phyloP scores from a whole-genome alignment of 92 coral and sea anemone species.

The Muricea muricata region DNA sequence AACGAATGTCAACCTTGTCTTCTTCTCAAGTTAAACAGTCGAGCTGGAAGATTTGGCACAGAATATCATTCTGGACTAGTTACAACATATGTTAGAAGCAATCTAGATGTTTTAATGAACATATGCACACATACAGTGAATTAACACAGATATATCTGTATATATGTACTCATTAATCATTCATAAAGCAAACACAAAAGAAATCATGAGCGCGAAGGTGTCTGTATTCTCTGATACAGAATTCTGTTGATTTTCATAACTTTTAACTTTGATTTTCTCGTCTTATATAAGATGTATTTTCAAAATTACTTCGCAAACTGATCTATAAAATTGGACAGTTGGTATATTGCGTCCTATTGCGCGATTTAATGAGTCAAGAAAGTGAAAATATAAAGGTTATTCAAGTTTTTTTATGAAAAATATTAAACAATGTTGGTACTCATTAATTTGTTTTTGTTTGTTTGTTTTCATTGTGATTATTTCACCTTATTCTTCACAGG shows the following conservation, averaged over 20 bases:
- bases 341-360: conserved; percentile 63
- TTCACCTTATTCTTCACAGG: conserved; percentile 46
- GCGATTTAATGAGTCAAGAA: conserved; percentile 67
- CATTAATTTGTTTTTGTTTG: neutral
- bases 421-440: too few species aligned
- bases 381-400: conserved; percentile 76
- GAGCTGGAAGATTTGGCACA: conserved; percentile 95
- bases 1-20: conserved; percentile 55
- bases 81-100: conserved; percentile 76
- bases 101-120: neutral
- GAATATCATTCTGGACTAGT: conserved; percentile 87
- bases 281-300: too few species aligned
- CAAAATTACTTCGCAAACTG: too few species aligned
- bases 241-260: too few species aligned
- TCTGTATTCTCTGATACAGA: too few species aligned
- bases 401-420: neutral
- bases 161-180: too few species aligned
- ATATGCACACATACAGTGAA: too few species aligned
- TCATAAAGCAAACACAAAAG: conserved; percentile 66
- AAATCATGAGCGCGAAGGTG: too few species aligned
- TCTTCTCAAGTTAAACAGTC: conserved; percentile 92
- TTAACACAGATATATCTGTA: neutral
- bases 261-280: too few species aligned
- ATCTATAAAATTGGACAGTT: too few species aligned
- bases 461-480: neutral